Evolutionary conservation across 2,797 vertebrate genomes (phyloP).

Genomic region (Lindbergichthys nudifrons): DNA sequence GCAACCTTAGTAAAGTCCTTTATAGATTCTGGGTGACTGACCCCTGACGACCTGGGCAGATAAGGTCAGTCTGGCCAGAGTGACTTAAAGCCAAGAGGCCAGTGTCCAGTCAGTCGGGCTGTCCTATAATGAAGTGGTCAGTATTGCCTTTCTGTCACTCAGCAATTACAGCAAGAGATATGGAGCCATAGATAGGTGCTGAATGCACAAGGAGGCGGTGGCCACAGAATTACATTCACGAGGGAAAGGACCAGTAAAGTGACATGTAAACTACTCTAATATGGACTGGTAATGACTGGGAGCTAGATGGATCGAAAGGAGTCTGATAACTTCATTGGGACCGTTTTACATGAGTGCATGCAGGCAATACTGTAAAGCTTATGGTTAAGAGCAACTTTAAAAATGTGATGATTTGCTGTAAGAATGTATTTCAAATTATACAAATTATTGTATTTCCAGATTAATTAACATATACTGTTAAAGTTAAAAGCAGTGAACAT

Average conservation of each 20-base stretch:
- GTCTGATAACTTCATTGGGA: constrained; percentile 55
- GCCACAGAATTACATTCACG: constrained; percentile 79
- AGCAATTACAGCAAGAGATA: constrained; percentile 86
- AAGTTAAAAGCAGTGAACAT: background rate
- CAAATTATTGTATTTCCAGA: background rate
- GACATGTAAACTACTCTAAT: constrained; percentile 85
- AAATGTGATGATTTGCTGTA: constrained; percentile 18
- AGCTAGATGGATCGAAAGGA: constrained; percentile 75
- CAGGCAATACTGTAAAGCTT: constrained; percentile 27
- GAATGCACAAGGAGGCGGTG: constrained; percentile 73
- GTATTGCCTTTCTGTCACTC: constrained; percentile 98
- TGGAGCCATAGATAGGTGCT: constrained; percentile 80
- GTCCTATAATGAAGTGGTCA: constrained; percentile 94
- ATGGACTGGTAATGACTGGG: constrained; percentile 80
- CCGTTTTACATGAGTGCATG: constrained; percentile 43
- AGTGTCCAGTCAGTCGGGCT: constrained; percentile 86
- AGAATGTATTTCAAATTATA: background rate
- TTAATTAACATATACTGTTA: constrained; percentile 4
- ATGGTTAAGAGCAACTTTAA: constrained; percentile 29
- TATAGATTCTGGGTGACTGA: constrained; percentile 87
- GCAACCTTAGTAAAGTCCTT: constrained; percentile 73
- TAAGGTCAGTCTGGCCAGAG: constrained; percentile 88
- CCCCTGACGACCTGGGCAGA: constrained; percentile 87
- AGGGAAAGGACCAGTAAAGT: constrained; percentile 78
- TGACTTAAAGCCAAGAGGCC: constrained; percentile 83